Evolutionary conservation across 1,140 invertebrate genomes (phyloP).

Genomic region (Ditylenchus dipsaci): DNA sequence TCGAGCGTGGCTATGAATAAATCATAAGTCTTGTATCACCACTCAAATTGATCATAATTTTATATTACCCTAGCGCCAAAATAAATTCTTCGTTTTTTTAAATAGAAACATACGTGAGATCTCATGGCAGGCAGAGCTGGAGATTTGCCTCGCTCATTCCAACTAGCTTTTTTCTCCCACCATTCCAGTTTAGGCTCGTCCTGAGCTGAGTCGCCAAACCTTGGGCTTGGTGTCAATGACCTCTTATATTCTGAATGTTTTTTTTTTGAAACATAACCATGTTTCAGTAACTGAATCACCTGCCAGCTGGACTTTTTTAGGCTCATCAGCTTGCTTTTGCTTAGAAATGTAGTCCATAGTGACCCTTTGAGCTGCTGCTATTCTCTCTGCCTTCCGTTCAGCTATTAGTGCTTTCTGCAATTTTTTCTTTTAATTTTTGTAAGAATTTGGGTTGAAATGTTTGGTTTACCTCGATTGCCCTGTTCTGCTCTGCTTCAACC

Average conservation of each 20-base stretch:
- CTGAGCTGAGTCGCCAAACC: not conserved
- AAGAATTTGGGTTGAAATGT: too few species aligned
- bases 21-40: too few species aligned
- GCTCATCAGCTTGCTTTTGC: not conserved
- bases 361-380: constrained; percentile 28
- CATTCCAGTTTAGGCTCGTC: constrained; percentile 25
- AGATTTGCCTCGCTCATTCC: constrained; percentile 5
- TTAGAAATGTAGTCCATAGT: constrained; percentile 13
- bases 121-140: constrained; percentile 17
- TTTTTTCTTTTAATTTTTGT: too few species aligned
- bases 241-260: not conserved
- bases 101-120: not conserved
- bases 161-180: constrained; percentile 27
- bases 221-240: not conserved
- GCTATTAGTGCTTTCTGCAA: constrained; percentile 17
- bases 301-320: not conserved
- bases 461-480: constrained; percentile 5
- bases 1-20: too few species aligned
- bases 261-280: not conserved
- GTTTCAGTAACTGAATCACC: not conserved
- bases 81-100: too few species aligned
- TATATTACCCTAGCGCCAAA: too few species aligned
- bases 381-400: constrained; percentile 39
- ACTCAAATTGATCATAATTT: too few species aligned
- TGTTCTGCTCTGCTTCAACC: constrained; percentile 28